Base-by-base conservation (phyloP, 1,140 invertebrate genomes). In the Diploscapter pachys region DNA sequence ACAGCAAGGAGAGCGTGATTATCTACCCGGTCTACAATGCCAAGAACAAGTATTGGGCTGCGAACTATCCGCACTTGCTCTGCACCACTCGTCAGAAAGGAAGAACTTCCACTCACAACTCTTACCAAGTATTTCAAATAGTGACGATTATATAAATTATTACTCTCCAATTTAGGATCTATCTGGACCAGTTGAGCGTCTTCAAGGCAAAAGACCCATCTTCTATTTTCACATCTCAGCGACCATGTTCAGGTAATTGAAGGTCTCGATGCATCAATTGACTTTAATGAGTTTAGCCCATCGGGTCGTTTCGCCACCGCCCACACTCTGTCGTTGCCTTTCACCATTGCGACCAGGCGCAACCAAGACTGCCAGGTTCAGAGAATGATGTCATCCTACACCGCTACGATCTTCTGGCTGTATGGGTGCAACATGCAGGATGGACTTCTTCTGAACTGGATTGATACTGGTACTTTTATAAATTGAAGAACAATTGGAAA, bases 351-450 rank as follows among this genome's bases (percentile, higher is more conserved):
- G 4, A 85, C 83, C 9, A 64, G 83, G 67, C 64, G 83, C 63
- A 85, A 85, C 73, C 83, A 82, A 70, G 82, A 85, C 71, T 85
- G 83, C 71, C 83, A 85, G 76, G 83, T 85, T n/a, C 83, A 85
- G 67, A 65, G 83, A 66, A 85, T 85, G 83, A 85, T 85, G 83
- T 76, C 72, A 62, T 83, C 81, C 13, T 85, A 85, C 64, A 85
- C 83, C 13, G 83, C 83, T 31, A 85, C 84, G 50, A 86, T 85
- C 54, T 85, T 85, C 64, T 85, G 83, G 83, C 63, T 85, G n/a
- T 85, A 85, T 68, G 83, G 83, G 5, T 86, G 76, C 5, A 78
- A 81, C 63, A 73, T 74, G 52, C 72, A 81, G 55, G 83, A 85
- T 69, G 83, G 83, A 31, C 71, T 85, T n/a, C 71, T 85, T 4